Percentiles rank a stretch among this genome's conserved stretches.
Conservation (phyloP, 2,888 invertebrate genomes). For the Apamea crenata region DNA sequence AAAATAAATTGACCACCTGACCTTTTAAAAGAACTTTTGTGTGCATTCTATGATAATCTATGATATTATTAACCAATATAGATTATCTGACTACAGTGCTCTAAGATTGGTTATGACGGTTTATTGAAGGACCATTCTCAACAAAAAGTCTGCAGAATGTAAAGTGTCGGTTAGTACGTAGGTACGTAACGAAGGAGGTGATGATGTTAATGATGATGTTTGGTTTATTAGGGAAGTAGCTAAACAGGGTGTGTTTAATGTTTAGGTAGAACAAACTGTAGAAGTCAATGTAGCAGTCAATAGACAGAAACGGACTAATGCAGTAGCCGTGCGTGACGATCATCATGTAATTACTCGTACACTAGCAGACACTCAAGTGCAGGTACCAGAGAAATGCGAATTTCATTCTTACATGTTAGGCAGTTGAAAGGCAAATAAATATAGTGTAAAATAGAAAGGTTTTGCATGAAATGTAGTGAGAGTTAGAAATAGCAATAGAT, state of each 20-base stretch:
- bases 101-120: conserved; percentile 17
- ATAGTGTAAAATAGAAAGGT: neutral
- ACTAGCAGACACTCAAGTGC: conserved; percentile 5
- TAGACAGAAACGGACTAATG: conserved; percentile 24
- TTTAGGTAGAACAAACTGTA: neutral
- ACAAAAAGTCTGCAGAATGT: conserved; percentile 28
- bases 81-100: conserved; percentile 27
- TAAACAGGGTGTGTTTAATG: conserved; percentile 1
- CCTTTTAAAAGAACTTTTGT: neutral
- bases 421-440: conserved; percentile 12
- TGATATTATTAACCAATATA: conserved; percentile 1
- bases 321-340: neutral
- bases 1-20: neutral
- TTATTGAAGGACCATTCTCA: conserved; percentile 21
- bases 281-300: conserved; percentile 27
- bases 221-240: neutral
- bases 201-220: neutral
- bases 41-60: neutral
- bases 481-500: neutral
- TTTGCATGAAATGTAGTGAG: neutral
- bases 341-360: conserved; percentile 40
- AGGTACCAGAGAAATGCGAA: conserved; percentile 14
- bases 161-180: neutral
- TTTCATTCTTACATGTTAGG: conserved; percentile 23
- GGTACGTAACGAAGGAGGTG: neutral